A percentile compares a stretch with the other conserved stretches of the same genome.
Evolutionary conservation across 1,140 invertebrate species (phyloP).

Genomic region (Neuroterus valhalla): DNA sequence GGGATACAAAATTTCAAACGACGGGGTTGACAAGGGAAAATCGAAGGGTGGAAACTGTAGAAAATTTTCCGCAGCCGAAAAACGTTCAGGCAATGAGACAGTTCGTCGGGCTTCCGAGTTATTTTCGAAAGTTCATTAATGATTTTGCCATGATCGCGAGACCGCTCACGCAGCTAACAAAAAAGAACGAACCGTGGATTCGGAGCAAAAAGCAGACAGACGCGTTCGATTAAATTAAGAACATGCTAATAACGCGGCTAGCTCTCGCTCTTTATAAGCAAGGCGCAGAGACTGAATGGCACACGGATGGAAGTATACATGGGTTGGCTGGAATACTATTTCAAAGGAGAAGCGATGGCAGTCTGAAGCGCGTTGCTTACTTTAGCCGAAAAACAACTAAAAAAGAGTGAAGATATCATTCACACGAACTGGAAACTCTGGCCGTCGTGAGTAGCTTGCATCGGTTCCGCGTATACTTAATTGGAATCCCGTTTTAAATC

Average conservation of each 20-base stretch:
- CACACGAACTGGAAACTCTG: conserved; percentile 67
- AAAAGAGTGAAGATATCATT: conserved; percentile 50
- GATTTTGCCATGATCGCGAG: conserved; percentile 38
- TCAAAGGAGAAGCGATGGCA: conserved; percentile 46
- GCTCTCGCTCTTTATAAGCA: conserved; percentile 47
- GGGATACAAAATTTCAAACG: conserved; percentile 11
- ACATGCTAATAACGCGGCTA: conserved; percentile 34
- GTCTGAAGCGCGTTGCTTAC: conserved; percentile 55
- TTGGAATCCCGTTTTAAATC: conserved; percentile 60
- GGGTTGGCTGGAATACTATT: conserved; percentile 53
- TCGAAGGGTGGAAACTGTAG: conserved; percentile 29
- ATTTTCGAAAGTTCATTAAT: conserved; percentile 16
- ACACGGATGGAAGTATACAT: conserved; percentile 56
- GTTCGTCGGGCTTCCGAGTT: conserved; percentile 51
- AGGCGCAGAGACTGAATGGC: conserved; percentile 33
- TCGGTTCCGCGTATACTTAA: conserved; percentile 61
- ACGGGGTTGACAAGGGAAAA: conserved; percentile 25
- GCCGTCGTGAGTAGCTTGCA: conserved; percentile 56
- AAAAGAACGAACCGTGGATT: conserved; percentile 27
- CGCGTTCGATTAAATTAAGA: conserved; percentile 33
- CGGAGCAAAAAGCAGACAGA: conserved; percentile 32
- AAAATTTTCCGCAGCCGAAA: conserved; percentile 20
- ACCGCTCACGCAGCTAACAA: conserved; percentile 43
- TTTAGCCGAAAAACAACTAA: conserved; percentile 56
- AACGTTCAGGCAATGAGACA: conserved; percentile 37